Evolutionary conservation across 2,113 vertebrate species (phyloP).

Genomic region (Bagarius yarrelli): DNA sequence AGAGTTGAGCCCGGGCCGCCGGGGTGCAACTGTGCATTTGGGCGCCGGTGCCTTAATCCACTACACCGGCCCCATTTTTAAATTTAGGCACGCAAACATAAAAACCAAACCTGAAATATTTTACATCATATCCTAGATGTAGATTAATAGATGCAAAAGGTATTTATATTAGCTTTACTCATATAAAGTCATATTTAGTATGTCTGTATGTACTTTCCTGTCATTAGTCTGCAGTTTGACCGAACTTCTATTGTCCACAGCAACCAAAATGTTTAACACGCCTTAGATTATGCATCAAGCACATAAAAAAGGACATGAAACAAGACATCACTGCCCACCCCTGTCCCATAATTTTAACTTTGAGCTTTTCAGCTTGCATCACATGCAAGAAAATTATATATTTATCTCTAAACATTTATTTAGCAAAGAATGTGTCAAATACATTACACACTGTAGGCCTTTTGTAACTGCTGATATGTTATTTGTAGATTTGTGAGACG

Average conservation of each 20-base stretch:
- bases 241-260: background rate
- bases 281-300: constrained; percentile 30
- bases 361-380: constrained; percentile 13
- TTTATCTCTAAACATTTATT: too few species aligned
- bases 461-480: background rate
- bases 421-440: background rate
- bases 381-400: background rate
- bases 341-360: background rate
- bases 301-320: constrained; percentile 26
- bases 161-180: background rate
- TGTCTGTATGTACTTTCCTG: background rate
- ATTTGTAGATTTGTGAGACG: background rate
- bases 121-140: background rate
- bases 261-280: constrained; percentile 23
- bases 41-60: too few species aligned
- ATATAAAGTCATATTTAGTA: background rate
- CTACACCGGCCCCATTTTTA: too few species aligned
- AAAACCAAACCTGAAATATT: background rate
- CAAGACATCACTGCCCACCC: constrained; percentile 25
- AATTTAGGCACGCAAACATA: background rate
- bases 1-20: too few species aligned
- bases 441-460: background rate
- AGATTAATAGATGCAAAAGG: background rate
- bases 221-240: background rate
- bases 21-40: too few species aligned